Base-by-base conservation (phyloP, 2,888 invertebrate genomes). In the Piscicola geometra region DNA sequence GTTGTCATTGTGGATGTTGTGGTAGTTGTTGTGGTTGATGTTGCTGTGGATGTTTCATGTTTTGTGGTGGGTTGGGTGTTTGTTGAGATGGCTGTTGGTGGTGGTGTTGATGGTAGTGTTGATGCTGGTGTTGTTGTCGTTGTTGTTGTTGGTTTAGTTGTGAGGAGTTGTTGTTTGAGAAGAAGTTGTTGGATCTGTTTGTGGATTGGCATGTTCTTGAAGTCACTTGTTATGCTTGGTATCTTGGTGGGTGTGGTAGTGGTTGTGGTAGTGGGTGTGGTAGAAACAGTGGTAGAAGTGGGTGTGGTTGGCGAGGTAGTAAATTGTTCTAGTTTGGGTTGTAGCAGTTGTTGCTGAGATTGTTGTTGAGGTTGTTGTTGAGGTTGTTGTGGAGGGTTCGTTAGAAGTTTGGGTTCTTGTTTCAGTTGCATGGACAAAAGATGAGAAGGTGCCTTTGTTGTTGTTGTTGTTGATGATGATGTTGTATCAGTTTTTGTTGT, bases 81-180 rank as follows among this genome's bases (percentile, higher is more conserved):
- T 77, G 77, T 15, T 67, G 64, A 21, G 69, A 50, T 32, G 41
- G 68, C 41, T 75, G 75, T 67, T 30, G 75, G 5, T 67, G 66
- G 35, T 66, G 66, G 35, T 32, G 25, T 28, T 52, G 73, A 36
- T 9, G 30, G 3, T 3, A n/a, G 5, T 75, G 76, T 70, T 77
- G 75, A 36, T 76, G 77, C 64, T 77, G 78, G 21, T 73, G 64
- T 28, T 75, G 75, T 52, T 68, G 68, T 70, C 28, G 18, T 12
- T 64, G 74, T 67, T 36, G 75, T 28, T 2, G 30, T 18, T 30
- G 32, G 30, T 50, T 66, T 71, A 25, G 60, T 56, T 5, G 60
- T 56, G 21, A 56, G 25, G n/a, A 56, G 60, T 56, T 56, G 60
- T 25, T 56, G 60, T 56, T 56, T 56, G n/a, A 56, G 3, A n/a